Conservation (phyloP, 2,888 invertebrate species). For the Drosophila peninsularis region DNA sequence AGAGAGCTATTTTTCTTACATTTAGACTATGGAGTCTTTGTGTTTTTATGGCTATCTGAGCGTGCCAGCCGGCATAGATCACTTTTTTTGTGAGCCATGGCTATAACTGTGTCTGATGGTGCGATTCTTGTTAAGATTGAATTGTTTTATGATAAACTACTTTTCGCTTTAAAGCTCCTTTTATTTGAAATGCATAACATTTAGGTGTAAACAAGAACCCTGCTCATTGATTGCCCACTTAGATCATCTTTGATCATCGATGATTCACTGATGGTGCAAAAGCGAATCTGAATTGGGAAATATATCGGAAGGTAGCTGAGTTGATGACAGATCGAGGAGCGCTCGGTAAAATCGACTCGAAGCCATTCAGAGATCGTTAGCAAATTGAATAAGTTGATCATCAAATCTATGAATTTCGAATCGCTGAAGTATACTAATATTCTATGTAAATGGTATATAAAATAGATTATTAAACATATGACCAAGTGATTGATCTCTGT, state of each 20-base stretch:
- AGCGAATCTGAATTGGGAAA: background rate
- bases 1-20: background rate
- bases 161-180: constrained; percentile 1
- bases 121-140: constrained; percentile 2
- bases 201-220: background rate
- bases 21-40: constrained; percentile 3
- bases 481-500: no score
- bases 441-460: no score
- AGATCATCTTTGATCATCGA: background rate
- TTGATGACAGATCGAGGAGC: background rate
- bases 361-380: no score
- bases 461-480: no score
- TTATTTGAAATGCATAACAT: constrained; percentile 1
- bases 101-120: background rate
- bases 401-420: no score
- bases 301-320: no score
- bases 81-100: constrained; percentile 2
- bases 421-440: no score
- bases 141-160: background rate
- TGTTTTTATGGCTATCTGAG: constrained; percentile 1
- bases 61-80: constrained; percentile 1
- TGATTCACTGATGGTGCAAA: background rate
- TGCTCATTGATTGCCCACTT: background rate
- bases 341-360: no score
- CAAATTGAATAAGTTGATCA: no score